phyloP scores from a whole-genome alignment of 53 echinoderm and acorn worm genomes.

The Crossaster papposus region DNA sequence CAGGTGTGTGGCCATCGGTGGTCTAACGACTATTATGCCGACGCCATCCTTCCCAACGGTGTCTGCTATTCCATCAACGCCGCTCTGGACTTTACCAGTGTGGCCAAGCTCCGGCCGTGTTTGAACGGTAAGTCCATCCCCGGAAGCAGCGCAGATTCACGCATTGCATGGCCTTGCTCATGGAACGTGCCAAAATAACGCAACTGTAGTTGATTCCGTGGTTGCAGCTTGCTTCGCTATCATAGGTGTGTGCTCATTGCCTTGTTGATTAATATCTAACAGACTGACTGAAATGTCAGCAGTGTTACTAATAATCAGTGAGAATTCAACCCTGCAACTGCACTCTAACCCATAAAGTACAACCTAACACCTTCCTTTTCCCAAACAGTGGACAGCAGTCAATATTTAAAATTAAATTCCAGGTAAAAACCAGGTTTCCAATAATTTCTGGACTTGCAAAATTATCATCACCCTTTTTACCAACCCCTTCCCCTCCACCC shows the following conservation, averaged over 20 bases:
- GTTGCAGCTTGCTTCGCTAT: no score
- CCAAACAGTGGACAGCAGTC: no score
- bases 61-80: slow-evolving; percentile 86
- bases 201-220: neutral
- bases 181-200: neutral
- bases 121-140: slow-evolving; percentile 81
- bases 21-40: slow-evolving; percentile 91
- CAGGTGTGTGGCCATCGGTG: slow-evolving; percentile 96
- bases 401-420: no score
- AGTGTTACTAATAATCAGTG: neutral
- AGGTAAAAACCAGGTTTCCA: no score
- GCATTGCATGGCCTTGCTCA: neutral
- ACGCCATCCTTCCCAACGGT: slow-evolving; percentile 95
- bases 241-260: neutral
- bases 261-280: neutral
- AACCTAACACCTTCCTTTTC: no score
- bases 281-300: neutral
- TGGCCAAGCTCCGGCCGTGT: slow-evolving; percentile 85
- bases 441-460: no score
- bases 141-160: neutral
- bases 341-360: no score
- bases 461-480: no score
- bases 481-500: no score
- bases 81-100: slow-evolving; percentile 72
- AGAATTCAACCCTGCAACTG: no score